Conservation (phyloP, 2,113 vertebrate species). For the Acanthochromis polyacanthus region DNA sequence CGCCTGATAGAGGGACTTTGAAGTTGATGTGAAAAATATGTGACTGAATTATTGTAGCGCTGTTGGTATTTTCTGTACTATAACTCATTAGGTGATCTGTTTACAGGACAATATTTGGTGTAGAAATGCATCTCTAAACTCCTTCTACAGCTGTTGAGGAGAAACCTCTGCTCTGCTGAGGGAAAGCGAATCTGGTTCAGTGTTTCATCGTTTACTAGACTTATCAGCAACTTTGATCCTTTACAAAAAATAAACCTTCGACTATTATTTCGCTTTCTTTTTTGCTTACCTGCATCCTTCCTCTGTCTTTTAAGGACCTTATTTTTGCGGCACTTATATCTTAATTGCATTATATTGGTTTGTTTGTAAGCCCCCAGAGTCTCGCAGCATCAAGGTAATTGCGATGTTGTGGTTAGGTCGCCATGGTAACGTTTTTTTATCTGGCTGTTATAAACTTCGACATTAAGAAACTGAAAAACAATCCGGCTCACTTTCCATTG, state of each 20-base stretch:
- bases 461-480: slow-evolving; percentile 82
- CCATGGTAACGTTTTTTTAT: slow-evolving; percentile 76
- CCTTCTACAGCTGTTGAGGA: slow-evolving; percentile 22
- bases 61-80: slow-evolving; percentile 41
- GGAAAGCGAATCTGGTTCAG: slow-evolving; percentile 28
- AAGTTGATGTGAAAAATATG: slow-evolving; percentile 74
- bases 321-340: slow-evolving; percentile 69
- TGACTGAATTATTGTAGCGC: slow-evolving; percentile 38
- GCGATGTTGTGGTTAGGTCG: slow-evolving; percentile 80
- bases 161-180: neutral
- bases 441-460: slow-evolving; percentile 74
- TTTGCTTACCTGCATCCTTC: slow-evolving; percentile 59
- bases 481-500: slow-evolving; percentile 76
- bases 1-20: slow-evolving; percentile 66
- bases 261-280: slow-evolving; percentile 61
- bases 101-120: slow-evolving; percentile 24
- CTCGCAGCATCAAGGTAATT: slow-evolving; percentile 78
- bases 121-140: slow-evolving; percentile 22
- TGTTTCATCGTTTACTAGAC: slow-evolving; percentile 44
- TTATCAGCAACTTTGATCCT: slow-evolving; percentile 62
- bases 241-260: slow-evolving; percentile 12
- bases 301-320: slow-evolving; percentile 60
- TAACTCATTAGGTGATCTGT: slow-evolving; percentile 26
- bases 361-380: slow-evolving; percentile 74
- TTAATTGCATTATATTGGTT: slow-evolving; percentile 77